Base-by-base conservation (phyloP, 2,113 vertebrate species). In the Ranitomeya variabilis region DNA sequence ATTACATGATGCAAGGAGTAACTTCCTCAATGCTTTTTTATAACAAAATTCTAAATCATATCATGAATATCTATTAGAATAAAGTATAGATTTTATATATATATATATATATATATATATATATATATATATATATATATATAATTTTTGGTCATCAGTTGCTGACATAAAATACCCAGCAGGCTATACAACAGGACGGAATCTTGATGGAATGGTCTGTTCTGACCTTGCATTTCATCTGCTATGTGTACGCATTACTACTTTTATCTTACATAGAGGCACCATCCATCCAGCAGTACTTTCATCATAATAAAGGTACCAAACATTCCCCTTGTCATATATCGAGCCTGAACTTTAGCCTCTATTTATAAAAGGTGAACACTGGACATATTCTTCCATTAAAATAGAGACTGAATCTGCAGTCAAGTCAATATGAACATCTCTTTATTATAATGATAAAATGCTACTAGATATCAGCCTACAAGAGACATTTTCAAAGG, bases 251-350 rank as follows among this genome's bases (percentile, higher is more conserved):
- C 8, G 21, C 23, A 13, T 69, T 13, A 37, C 6, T 74, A 74
- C 26, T 74, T 74, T 74, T 45, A 45, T 0, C 69, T 6, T 23
- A 74, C 71, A 45, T 45, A 37, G 6, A 51, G 31, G 37, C 51
- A 74, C 37, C 8, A 74, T 74, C 18, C 7, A 19, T 74, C 2
- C 37, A 45, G 71, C 71, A 51, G 18, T 19, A 74, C 7, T 74
- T 74, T 74, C 26, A 74, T 74, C 71, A 74, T 74, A 74, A 74
- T 74, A 74, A 74, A 74, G 37, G 31, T 37, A 45, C 15, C 71
- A 74, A 45, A 19, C 71, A 74, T 74, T 74, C 16, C 16, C 16
- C 0, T 23, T 74, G 71, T 74, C 71, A 74, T 74, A 51, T 51
- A 45, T 51, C 18, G 31, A 16, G 14, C 71, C 16, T 74, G 71